Base-by-base conservation (phyloP, 2,113 vertebrate species). In the Poeciliopsis prolifica region DNA sequence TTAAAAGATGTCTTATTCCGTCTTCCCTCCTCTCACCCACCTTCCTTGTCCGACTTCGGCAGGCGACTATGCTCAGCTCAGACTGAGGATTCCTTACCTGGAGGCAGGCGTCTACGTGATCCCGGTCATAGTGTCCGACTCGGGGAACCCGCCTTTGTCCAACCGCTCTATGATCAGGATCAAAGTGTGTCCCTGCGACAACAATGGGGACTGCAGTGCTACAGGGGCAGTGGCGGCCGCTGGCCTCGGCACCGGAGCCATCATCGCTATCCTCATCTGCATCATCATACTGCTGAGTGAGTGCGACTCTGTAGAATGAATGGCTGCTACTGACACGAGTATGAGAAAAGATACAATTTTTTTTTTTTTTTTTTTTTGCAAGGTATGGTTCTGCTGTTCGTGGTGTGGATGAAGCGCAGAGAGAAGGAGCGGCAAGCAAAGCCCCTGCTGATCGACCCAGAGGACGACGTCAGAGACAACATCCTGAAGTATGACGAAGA, bases 401-500 rank as follows among this genome's bases (percentile, higher is more conserved):
- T 97, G 68, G 89, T 96, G 88, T 98, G 98, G 98, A 96, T 97
- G 96, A 97, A 96, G 78, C 94, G 97, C 22, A 92, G 97, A 35
- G 98, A 98, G 90, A 98, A 96, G 89, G 98, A 98, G 85, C 93
- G 97, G 0, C 98, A 98, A 87, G 96, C 97, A 0, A 99, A 98
- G 85, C 98, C 98, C 72, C 95, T 99, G 64, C 95, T 99, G 54
- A 99, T 99, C 2, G 97, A 99, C 91, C 97, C 97, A 0, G 97
- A 98, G 90, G 97, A 99, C 0, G 97, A 98, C 0, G 98, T 99
- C 65, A 94, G 98, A 4, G 98, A 99, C 94, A 99, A 99, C 78
- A 99, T 99, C 86, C 94, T 99, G 65, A 99, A 99, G 87, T 99
- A 99, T 0, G 98, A 99, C 0, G 98, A 99, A 80, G 98, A 99